Conservation (phyloP, 2,888 invertebrate species). For the Pherbina coryleti region DNA sequence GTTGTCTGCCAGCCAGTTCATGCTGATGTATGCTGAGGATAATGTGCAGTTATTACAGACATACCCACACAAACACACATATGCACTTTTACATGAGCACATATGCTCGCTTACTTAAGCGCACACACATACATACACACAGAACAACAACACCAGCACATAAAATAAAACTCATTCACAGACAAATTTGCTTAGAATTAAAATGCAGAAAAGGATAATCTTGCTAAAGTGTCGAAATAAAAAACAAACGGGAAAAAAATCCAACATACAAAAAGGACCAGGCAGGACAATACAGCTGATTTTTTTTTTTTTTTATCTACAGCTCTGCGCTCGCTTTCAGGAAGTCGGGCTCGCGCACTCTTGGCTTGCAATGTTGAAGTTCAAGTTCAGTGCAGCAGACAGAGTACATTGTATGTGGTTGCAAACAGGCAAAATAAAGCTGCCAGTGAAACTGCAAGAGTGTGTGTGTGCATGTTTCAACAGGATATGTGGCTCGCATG, state of each 20-base stretch:
- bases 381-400: conserved; percentile 31
- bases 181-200: conserved; percentile 35
- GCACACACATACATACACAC: background rate
- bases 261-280: background rate
- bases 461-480: background rate
- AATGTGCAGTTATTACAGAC: background rate
- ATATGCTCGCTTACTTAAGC: background rate
- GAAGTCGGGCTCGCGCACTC: background rate
- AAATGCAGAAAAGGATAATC: conserved; percentile 17
- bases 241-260: background rate
- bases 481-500: conserved; percentile 12
- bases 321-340: background rate
- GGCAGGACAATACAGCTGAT: background rate
- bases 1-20: background rate
- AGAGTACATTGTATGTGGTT: background rate
- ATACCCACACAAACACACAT: conserved; percentile 8
- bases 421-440: background rate
- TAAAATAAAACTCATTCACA: background rate
- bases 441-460: background rate
- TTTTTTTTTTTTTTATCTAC: background rate
- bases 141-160: background rate
- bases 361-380: conserved; percentile 8
- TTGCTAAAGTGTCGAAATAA: conserved; percentile 17
- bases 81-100: background rate
- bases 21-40: conserved; percentile 1